Evolutionary conservation across 2,888 invertebrate species (phyloP).

Genomic region (Cantharis rufa): DNA sequence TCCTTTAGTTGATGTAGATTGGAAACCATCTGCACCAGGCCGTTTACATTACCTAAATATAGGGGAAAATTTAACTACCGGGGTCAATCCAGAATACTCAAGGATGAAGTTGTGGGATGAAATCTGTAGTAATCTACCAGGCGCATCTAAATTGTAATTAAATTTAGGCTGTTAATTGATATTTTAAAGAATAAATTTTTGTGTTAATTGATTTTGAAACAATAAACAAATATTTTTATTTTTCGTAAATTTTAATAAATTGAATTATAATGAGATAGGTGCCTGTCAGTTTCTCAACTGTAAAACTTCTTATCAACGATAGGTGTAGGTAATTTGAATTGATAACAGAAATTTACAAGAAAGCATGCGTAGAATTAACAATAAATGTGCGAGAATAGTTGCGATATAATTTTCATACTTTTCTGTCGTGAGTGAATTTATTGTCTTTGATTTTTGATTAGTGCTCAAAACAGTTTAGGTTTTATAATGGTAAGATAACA

Average conservation of each 20-base stretch:
- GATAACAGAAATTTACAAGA: slow-evolving; percentile 11
- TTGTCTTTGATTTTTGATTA: not conserved
- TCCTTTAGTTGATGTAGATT: slow-evolving; percentile 28
- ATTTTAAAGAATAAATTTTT: not conserved
- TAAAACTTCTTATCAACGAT: slow-evolving; percentile 16
- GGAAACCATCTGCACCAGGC: slow-evolving; percentile 29
- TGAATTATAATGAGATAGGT: not conserved
- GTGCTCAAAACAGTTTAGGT: not conserved
- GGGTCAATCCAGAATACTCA: slow-evolving; percentile 34
- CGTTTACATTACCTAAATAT: slow-evolving; percentile 36
- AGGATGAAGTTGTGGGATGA: slow-evolving; percentile 41
- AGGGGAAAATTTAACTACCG: slow-evolving; percentile 33
- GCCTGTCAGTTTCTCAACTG: not conserved
- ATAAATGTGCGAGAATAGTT: slow-evolving; percentile 12
- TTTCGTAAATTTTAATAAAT: not conserved
- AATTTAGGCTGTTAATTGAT: not conserved
- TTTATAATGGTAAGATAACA: not conserved
- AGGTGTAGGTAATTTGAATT: slow-evolving; percentile 20
- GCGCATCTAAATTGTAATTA: slow-evolving; percentile 12
- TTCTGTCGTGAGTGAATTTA: not conserved
- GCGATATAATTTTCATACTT: not conserved
- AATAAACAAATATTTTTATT: not conserved
- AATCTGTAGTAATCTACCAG: slow-evolving; percentile 15
- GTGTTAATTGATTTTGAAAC: not conserved
- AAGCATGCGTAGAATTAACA: slow-evolving; percentile 17